Evolutionary conservation across 2,797 vertebrate species (phyloP).

Genomic region (Rhinichthys osculus): DNA sequence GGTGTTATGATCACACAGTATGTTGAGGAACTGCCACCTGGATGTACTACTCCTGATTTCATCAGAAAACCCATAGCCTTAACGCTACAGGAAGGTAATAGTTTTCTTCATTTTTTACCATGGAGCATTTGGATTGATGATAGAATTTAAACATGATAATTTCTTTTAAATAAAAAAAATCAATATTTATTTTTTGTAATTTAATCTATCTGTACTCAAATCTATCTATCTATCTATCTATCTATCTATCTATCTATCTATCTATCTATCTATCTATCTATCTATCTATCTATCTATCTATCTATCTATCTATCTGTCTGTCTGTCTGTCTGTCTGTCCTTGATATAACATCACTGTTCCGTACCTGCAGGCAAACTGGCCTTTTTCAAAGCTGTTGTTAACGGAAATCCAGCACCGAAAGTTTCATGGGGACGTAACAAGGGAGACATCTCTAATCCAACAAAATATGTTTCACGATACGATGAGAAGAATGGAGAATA

Average conservation of each 20-base stretch:
- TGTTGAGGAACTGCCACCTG: slow-evolving; percentile 81
- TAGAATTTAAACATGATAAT: not conserved
- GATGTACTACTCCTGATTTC: slow-evolving; percentile 85
- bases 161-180: too few species aligned
- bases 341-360: not conserved
- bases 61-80: slow-evolving; percentile 80
- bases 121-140: not conserved
- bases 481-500: slow-evolving; percentile 75
- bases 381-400: slow-evolving; percentile 84
- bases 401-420: slow-evolving; percentile 81
- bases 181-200: too few species aligned
- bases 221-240: not conserved
- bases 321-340: not conserved
- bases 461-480: slow-evolving; percentile 79
- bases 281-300: not conserved
- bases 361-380: slow-evolving; percentile 82
- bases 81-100: slow-evolving; percentile 82
- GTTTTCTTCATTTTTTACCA: not conserved
- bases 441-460: slow-evolving; percentile 73
- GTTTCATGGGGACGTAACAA: slow-evolving; percentile 82
- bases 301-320: not conserved
- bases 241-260: too few species aligned
- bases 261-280: not conserved
- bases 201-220: too few species aligned
- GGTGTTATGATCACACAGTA: slow-evolving; percentile 84